Evolutionary conservation across 2,797 vertebrate species (phyloP).

Genomic region (Manis pentadactyla): DNA sequence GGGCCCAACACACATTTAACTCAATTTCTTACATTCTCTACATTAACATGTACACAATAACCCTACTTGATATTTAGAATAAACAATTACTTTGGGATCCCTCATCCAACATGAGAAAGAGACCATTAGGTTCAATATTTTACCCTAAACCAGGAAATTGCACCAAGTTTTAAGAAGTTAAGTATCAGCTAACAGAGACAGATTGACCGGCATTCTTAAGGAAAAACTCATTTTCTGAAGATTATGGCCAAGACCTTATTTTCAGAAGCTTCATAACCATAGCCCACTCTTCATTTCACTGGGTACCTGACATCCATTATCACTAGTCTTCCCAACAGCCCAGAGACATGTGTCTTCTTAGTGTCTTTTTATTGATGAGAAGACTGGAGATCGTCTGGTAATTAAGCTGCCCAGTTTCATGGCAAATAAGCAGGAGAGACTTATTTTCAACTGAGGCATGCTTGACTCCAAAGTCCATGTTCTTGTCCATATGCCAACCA

Average conservation of each 20-base stretch:
- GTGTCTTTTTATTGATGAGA: not conserved
- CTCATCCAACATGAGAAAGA: not conserved
- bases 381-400: not conserved
- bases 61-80: not conserved
- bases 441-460: not conserved
- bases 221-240: not conserved
- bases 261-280: not conserved
- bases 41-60: not conserved
- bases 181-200: not conserved
- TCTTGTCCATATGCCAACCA: not conserved
- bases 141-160: not conserved
- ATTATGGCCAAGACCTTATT: not conserved
- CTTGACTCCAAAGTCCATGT: not conserved
- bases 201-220: not conserved
- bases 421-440: not conserved
- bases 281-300: not conserved
- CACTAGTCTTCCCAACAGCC: not conserved
- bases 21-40: not conserved
- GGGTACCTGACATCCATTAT: not conserved
- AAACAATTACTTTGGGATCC: not conserved
- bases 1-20: not conserved
- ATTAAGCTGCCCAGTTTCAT: not conserved
- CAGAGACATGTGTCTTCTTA: fast-evolving
- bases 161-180: not conserved
- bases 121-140: not conserved